These are phyloP conservation scores for Synanthedon myopaeformis DNA, from an alignment of 2,888 invertebrate species.

Conservation along the genomic window DNA sequence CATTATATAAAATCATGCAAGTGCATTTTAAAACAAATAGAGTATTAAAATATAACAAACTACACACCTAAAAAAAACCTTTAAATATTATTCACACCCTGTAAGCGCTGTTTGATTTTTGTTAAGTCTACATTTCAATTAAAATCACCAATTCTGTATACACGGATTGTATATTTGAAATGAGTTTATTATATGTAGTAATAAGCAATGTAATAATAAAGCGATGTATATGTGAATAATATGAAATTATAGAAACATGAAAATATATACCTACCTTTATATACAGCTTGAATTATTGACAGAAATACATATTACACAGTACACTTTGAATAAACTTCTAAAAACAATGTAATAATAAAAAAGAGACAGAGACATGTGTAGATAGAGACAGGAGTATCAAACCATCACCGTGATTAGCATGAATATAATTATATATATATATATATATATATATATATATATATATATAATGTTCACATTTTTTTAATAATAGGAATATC, in stretches of 20 bases:
- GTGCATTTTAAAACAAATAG: constrained; percentile 2
- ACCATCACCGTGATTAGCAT: constrained; percentile 62
- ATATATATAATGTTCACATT: neutral
- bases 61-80: neutral
- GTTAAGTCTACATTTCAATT: no score
- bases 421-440: no score
- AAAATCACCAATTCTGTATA: no score
- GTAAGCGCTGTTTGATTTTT: neutral
- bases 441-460: no score
- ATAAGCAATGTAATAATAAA: constrained; percentile 28
- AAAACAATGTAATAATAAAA: constrained; percentile 17
- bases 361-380: constrained; percentile 15
- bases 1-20: constrained; percentile 3
- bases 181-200: neutral
- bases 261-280: constrained; percentile 50
- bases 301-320: constrained; percentile 8
- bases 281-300: constrained; percentile 25
- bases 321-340: constrained; percentile 7
- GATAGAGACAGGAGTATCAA: constrained; percentile 49
- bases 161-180: neutral
- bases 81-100: neutral
- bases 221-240: constrained; percentile 26
- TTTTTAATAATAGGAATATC: no score
- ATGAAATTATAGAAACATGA: constrained; percentile 23
- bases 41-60: neutral